Percentiles rank a stretch among this genome's conserved stretches.
These are phyloP conservation scores for Anas capensis DNA, from an alignment of 2,797 vertebrate genomes.

Conservation along the genomic window DNA sequence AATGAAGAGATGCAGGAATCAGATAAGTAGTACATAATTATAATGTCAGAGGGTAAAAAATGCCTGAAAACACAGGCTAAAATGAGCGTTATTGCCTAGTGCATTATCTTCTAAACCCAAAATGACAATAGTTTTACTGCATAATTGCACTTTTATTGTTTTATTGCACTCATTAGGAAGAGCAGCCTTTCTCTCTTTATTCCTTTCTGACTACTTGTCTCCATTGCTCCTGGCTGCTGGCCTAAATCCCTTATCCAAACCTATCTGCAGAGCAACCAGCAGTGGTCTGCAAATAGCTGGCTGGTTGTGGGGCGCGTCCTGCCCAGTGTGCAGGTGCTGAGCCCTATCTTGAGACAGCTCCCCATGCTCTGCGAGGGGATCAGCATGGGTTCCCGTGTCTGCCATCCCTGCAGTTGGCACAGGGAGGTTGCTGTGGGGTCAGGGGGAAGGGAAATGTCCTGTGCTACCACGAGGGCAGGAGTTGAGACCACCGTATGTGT, in stretches of 20 bases:
- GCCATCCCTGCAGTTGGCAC: accelerated
- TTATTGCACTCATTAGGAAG: conserved; percentile 17
- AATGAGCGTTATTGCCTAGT: background rate
- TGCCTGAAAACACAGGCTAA: background rate
- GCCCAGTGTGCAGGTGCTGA: background rate
- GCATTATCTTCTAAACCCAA: background rate
- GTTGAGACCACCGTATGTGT: accelerated
- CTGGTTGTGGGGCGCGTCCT: accelerated
- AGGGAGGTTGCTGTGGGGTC: background rate
- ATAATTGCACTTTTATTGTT: conserved; percentile 16
- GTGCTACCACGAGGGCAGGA: accelerated
- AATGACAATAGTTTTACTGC: background rate
- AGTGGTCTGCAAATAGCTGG: background rate
- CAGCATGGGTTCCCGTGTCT: background rate
- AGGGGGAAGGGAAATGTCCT: background rate
- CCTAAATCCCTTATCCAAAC: background rate
- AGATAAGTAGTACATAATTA: background rate
- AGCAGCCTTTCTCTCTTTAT: background rate
- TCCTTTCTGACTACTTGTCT: conserved; percentile 4
- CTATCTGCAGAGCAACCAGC: background rate
- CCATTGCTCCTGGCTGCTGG: background rate
- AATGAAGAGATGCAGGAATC: background rate
- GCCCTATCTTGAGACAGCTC: accelerated
- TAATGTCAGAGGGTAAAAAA: background rate
- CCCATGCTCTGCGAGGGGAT: accelerated